Base-by-base conservation (phyloP, 1,140 invertebrate species). In the Bombus picipes region DNA sequence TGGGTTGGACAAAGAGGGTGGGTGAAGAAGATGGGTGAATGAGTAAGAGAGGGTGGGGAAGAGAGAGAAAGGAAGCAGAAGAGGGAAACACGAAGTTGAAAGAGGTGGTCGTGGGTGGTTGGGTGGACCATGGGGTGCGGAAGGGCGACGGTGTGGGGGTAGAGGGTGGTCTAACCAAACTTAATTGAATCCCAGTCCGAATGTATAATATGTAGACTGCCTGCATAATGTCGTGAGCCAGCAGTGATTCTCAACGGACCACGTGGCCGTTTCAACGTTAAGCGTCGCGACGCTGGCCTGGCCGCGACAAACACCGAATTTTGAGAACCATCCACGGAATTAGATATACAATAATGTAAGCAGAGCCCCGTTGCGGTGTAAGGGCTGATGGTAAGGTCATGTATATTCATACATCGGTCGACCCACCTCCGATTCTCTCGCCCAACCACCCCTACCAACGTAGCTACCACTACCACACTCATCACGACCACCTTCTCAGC, bases 281-380 rank as follows among this genome's bases (percentile, higher is more conserved):
- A n/a, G 22, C 62, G 62, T 39, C n/a, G 71, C 65, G 25, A 8
- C 9, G 34, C 32, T 41, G 0, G 28, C 22, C 3, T 12, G 74
- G 66, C 25, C 85, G 34, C 15, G 59, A 28, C 41, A 59, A 89
- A 83, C 88, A 80, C 83, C 89, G 90, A 93, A 94, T 93, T 94
- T 93, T 93, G 94, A 95, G 94, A 94, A 94, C 94, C 94, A 76
- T 92, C 92, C 92, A 92, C 91, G 89, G 94, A 95, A 95, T 95
- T 95, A 95, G 94, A 95, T 95, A 95, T 95, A 95, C 94, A 95
- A 95, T 95, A 95, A 95, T 95, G 94, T 95, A 95, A 95, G 95
- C 95, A 95, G 94, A 95, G 92, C 93, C 93, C 92, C 93, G 95
- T 94, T 94, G 94, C 92, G 94, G 94, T 94, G 94, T 92, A 94